Evolutionary conservation across 2,888 invertebrate species (phyloP).

Genomic region (Eupithecia inturbata): DNA sequence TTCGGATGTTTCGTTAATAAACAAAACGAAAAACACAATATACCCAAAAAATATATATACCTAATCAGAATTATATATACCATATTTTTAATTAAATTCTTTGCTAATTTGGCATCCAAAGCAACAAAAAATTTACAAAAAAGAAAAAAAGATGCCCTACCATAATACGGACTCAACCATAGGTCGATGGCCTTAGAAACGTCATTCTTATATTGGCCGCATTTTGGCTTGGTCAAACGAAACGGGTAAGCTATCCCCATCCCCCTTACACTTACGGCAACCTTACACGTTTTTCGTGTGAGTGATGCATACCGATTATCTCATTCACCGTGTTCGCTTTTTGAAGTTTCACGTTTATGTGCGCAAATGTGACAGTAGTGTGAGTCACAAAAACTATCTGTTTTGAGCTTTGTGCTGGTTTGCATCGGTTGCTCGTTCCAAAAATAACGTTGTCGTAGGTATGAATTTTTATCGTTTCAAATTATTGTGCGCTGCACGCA

Average conservation of each 20-base stretch:
- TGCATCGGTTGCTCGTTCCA: constrained; percentile 61
- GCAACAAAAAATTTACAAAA: neutral
- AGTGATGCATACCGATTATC: constrained; percentile 81
- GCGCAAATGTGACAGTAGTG: constrained; percentile 58
- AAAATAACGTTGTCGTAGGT: constrained; percentile 66
- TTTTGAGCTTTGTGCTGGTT: constrained; percentile 65
- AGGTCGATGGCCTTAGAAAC: constrained; percentile 77
- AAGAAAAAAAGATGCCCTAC: neutral
- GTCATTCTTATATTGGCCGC: constrained; percentile 83
- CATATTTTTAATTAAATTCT: no score
- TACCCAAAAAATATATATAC: no score
- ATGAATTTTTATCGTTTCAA: constrained; percentile 68
- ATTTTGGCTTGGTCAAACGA: constrained; percentile 79
- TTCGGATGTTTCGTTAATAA: neutral
- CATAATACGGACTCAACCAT: constrained; percentile 58
- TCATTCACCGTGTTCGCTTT: constrained; percentile 71
- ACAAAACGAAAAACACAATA: neutral
- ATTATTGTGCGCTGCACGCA: constrained; percentile 56
- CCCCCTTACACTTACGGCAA: constrained; percentile 61
- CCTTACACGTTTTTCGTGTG: constrained; percentile 74
- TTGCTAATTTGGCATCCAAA: no score
- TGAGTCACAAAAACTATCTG: constrained; percentile 76
- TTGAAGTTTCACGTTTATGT: constrained; percentile 70
- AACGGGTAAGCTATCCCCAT: constrained; percentile 66
- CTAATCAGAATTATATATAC: no score